Percentiles rank a stretch among this genome's conserved stretches.
phyloP scores from a whole-genome alignment of 30 jellyfish, hydroid and myxozoan genomes.

The Pelagia noctiluca region DNA sequence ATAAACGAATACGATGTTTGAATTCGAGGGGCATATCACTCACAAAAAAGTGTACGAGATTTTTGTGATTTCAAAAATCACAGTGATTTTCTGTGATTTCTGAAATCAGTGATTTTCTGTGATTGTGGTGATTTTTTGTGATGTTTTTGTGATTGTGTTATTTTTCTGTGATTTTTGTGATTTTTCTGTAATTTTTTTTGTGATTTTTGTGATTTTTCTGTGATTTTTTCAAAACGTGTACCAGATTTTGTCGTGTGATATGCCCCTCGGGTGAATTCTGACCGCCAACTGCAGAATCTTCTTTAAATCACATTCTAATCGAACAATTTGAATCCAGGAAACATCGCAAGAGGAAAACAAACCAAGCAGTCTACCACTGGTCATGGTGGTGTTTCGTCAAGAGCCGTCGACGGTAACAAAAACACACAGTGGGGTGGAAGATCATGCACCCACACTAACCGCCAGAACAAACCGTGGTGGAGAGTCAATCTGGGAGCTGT shows the following conservation, averaged over 20 bases:
- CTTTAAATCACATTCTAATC: background rate
- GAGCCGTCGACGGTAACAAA: constrained; percentile 77
- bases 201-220: background rate
- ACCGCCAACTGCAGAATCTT: background rate
- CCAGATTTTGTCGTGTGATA: background rate
- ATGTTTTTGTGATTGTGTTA: background rate
- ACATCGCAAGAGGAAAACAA: constrained; percentile 67
- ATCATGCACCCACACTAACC: constrained; percentile 57
- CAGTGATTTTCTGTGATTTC: too few species aligned
- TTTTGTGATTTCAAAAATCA: too few species aligned
- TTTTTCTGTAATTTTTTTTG: background rate
- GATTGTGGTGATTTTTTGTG: too few species aligned
- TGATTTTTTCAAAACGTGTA: too few species aligned
- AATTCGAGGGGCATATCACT: too few species aligned
- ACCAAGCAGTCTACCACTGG: constrained; percentile 72
- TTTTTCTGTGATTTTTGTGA: background rate
- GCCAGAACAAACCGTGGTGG: constrained; percentile 61
- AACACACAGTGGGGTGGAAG: constrained; percentile 66
- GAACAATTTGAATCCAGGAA: constrained; percentile 6
- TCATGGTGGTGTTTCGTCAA: constrained; percentile 44
- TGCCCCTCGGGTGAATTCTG: background rate
- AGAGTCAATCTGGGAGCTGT: constrained; percentile 28
- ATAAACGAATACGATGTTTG: too few species aligned
- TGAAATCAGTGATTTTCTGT: too few species aligned
- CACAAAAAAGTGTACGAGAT: too few species aligned